Evolutionary conservation across 2,113 vertebrate genomes (phyloP), one percentile per base, ranked within the genome.

Genomic region (Nannobrachium achirus): DNA sequence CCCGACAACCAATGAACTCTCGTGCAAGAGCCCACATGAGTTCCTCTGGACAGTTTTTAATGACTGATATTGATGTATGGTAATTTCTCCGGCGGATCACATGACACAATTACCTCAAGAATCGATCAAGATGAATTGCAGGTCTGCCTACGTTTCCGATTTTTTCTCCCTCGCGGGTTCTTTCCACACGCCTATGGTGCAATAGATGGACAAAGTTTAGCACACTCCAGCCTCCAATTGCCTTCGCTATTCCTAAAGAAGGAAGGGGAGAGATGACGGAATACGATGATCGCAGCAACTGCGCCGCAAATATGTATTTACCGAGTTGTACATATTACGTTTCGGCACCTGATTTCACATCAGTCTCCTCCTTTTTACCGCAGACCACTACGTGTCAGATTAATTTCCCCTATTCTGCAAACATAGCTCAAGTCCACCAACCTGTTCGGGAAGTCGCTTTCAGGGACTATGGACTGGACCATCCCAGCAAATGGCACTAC

Each of bases 51-150:
- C 91, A 91, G 94, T 94, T 95, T 92, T 92, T 94, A 95, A 95
- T 94, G 93, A 92, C 94, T 94, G 95, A 96, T 97, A 96, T 94
- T 98, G 96, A 98, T 98, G 95, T 96, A 97, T 98, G 96, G 96
- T 96, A 96, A 97, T 98, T 96, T 95, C 95, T 96, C 91, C 93
- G 95, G 95, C 90, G 94, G 95, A 97, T 98, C 98, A 99, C 98
- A 97, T 99, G 98, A 98, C 97, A 94, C 95, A 95, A 97, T 99
- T 97, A 96, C 96, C 96, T 95, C 96, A 93, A 95, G 97, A 97
- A 98, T 99, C 97, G 96, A 98, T 98, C 95, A 96, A 97, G 96
- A 98, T 97, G 95, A 96, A 96, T 96, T 95, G 96, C 97, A 95
- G 96, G 96, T 97, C 97, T 96, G 95, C 95, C 92, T 94, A 91